These are phyloP conservation scores for Barnardius zonarius DNA, from an alignment of 2,113 vertebrate species.

Conservation along the genomic window DNA sequence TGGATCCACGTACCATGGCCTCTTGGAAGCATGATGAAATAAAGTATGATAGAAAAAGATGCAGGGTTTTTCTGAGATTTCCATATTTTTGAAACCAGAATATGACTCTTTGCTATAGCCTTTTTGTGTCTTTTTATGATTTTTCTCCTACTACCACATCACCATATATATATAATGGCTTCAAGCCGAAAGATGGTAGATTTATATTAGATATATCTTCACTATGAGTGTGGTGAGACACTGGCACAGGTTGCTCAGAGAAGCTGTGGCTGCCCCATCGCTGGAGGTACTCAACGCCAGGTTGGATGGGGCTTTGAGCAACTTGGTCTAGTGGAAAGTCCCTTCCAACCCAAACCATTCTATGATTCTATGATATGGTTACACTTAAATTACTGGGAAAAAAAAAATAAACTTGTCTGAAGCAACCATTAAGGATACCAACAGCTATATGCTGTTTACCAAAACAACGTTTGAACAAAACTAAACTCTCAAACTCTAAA, in stretches of 20 bases:
- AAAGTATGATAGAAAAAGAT: not conserved
- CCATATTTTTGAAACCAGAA: not conserved
- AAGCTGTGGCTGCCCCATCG: not conserved
- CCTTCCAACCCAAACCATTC: not conserved
- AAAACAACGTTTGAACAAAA: not conserved
- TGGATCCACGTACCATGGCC: not conserved
- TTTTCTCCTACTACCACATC: not conserved
- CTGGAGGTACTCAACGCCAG: not conserved
- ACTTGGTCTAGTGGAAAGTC: not conserved
- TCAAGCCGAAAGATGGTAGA: not conserved
- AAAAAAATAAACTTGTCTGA: not conserved
- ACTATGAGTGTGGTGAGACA: not conserved
- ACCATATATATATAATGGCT: not conserved
- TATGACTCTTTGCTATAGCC: not conserved
- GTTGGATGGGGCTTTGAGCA: not conserved
- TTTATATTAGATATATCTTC: not conserved
- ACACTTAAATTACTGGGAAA: not conserved
- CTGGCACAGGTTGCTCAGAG: not conserved
- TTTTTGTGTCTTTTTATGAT: not conserved
- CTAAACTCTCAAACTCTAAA: not conserved
- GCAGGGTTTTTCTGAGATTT: not conserved
- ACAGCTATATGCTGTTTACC: not conserved
- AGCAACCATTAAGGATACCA: not conserved
- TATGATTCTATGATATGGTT: not conserved
- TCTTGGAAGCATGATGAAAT: not conserved